Evolutionary conservation across 2,113 vertebrate genomes (phyloP), one percentile per base, ranked within the genome.

Genomic region (Mola mola): DNA sequence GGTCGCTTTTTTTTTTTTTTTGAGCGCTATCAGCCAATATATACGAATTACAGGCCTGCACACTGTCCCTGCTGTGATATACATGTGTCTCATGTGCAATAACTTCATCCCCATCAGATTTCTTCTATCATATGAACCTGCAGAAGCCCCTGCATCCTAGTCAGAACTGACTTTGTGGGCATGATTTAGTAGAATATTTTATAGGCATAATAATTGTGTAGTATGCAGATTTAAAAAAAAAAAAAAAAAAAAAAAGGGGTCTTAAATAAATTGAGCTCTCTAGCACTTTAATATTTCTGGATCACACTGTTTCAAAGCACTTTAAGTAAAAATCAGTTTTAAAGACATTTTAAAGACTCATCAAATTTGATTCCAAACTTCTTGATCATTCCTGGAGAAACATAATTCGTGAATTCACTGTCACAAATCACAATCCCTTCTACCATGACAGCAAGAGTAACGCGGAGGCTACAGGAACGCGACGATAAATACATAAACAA

Each of bases 401-500:
- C 28, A 9, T 9, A 29, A 9, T 29, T 29, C 9, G 28, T 29
- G 28, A 55, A 16, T 33, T 1, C 6, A 20, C 37, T 38, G 72
- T 36, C 40, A 43, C 2, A 59, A 66, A 47, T 24, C 20, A 20
- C 15, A 26, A 60, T 46, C 42, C 42, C 34, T 66, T 46, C 28
- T 63, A 49, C 40, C 40, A 9, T 6, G 47, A 40, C 26, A 74
- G 66, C 72, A 51, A 46, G 37, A 24, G 57, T 6, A n/a, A 50
- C 41, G 75, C 51, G 31, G 25, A 81, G 70, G 75, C 67, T 67
- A 79, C 69, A 65, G 69, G 58, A 77, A 67, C 62, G 69, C 64
- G 65, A 67, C 44, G 53, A 83, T 85, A 85, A 86, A 85, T 63
- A 78, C 61, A 77, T 66, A 67, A 78, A 84, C 71, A 88, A 67